Evolutionary conservation across 2,888 invertebrate genomes (phyloP), one percentile per base, ranked within the genome.

Genomic region (Pollenia labialis): DNA sequence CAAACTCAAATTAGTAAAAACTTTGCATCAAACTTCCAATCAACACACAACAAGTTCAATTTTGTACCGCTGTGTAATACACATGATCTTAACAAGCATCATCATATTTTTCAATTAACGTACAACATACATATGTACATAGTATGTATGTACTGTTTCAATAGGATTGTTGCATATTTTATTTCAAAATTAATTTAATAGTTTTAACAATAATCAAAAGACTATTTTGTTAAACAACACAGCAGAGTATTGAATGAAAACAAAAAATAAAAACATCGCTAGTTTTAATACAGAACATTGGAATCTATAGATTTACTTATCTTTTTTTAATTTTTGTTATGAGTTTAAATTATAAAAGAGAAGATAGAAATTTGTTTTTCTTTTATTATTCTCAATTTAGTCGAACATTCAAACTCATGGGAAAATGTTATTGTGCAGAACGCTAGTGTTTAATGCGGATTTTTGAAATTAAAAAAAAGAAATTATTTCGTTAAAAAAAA

Each of bases 371-470:
- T 71, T 85, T 75, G 18, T 85, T 79, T 77, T 77, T 66, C 42
- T 77, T 77, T 87, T 62, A 64, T 62, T 69, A 64, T 71, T 71
- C 77, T 81, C 81, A 87, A 81, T 72, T 87, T 81, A 87, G 87
- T 84, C 23, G 62, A 68, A 56, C 72, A 11, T 74, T 81, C 64
- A 68, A 81, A 77, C 81, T 87, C 77, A 56, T 64, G 74, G 40
- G 84, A 81, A 77, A 77, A 74, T 81, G 81, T 77, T 81, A 81
- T 72, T 42, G 46, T 77, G 23, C 16, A 62, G 44, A 54, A 62
- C 60, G 46, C 80, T 69, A 75, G 56, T 79, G 44, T 48, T 50
- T 44, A 72, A 80, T 81, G 40, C 66, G n/a, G 18, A 54, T 23
- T 71, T 74, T 4, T n/a, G 48, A 48, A 81, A 60, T 14, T 62